Base-by-base conservation (phyloP, 2,888 invertebrate genomes). In the Zygaena filipendulae region DNA sequence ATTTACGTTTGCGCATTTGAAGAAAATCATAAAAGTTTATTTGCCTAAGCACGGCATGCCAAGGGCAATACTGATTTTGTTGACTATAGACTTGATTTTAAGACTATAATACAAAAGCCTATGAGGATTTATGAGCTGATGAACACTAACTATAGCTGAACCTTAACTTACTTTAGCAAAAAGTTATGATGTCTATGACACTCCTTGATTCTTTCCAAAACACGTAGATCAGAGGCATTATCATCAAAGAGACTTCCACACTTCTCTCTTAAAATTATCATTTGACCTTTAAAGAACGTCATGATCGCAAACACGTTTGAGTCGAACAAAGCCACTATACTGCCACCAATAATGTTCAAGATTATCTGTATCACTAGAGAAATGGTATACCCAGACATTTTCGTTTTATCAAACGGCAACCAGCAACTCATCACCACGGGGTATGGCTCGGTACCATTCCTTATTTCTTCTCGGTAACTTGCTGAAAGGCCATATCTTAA, bases 231-330 rank as follows among this genome's bases (percentile, higher is more conserved):
- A 6, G 47, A 32, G 9, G 11, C 32, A 10, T 38, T 28, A 2
- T 35, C 38, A 1, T 44, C 48, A 39, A 66, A 67, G 31, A 72
- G 43, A 4, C 27, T 30, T 7, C 25, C 34, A 40, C 59, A 59
- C 42, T 61, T 57, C 9, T 45, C 44, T 25, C 32, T 49, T 21
- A 70, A 39, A 33, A 72, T 59, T 4, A 35, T 39, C 36, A 60
- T 42, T 37, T 72, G 68, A 1, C 68, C 71, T 39, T 63, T 69
- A 1, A 71, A 38, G 43, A 62, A 71, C 2, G 56, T 43, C 62
- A 69, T 62, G 3, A 70, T 45, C 3, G 56, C 49, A 0, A 69
- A 49, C 3, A 57, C 56, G 19, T 50, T 58, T 25, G 57, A 46
- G 35, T 72, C 71, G 20, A 53, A 70, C 2, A 34, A 45, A 3